Percentiles rank a stretch among this genome's conserved stretches.
Conservation (phyloP, 2,888 invertebrate genomes). For the Mesorhabditis spiculigera region DNA sequence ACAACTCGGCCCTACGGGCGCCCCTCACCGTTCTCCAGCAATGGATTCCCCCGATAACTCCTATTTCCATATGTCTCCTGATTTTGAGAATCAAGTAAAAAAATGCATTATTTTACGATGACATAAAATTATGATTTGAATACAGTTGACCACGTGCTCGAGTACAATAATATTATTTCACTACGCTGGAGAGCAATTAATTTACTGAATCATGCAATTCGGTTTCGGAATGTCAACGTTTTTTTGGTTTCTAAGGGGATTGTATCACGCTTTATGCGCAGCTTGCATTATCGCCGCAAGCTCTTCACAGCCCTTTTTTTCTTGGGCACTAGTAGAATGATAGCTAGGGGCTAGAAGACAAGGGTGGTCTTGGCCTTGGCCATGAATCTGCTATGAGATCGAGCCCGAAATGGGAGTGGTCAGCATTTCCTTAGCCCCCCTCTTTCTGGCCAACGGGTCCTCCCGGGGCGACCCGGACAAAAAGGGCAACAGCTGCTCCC, state of each 20-base stretch:
- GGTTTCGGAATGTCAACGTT: neutral
- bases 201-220: neutral
- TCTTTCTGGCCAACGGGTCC: neutral
- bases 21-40: too few relatives aligned
- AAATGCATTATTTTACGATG: too few relatives aligned
- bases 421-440: neutral
- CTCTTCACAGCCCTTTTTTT: neutral
- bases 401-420: neutral
- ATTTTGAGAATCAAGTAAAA: too few relatives aligned
- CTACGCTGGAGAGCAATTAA: too few relatives aligned
- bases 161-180: too few relatives aligned
- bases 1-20: neutral
- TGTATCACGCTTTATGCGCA: neutral
- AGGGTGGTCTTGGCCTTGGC: neutral
- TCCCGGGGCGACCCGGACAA: neutral
- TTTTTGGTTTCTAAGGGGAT: neutral
- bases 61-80: too few relatives aligned
- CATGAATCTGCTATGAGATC: conserved; percentile 1
- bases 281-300: neutral
- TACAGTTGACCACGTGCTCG: too few relatives aligned
- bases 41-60: too few relatives aligned
- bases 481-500: conserved; percentile 5
- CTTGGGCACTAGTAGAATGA: neutral
- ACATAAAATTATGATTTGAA: too few relatives aligned
- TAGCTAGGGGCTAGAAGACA: too few relatives aligned